A percentile compares a stretch with the other conserved stretches of the same genome.
These are phyloP conservation scores for Eurosta solidaginis DNA, from an alignment of 1,140 invertebrate genomes.

Conservation along the genomic window DNA sequence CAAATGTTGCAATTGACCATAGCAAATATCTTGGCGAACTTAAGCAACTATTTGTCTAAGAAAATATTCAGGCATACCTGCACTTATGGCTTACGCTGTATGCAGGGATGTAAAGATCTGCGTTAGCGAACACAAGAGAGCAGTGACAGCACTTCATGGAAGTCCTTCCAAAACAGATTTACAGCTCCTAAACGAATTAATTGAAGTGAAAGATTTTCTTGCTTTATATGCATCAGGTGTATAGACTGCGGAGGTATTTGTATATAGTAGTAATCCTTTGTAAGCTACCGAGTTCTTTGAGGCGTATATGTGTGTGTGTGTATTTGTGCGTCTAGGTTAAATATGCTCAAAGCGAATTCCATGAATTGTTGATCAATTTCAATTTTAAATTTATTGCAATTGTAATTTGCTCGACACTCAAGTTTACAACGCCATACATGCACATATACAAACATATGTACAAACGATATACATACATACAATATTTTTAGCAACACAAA, in stretches of 20 bases:
- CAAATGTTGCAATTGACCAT: too few relatives aligned
- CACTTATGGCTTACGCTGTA: too few relatives aligned
- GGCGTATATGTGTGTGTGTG: background rate
- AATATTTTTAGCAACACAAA: background rate
- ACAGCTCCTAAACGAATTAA: slow-evolving; percentile 18
- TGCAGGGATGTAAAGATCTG: too few relatives aligned
- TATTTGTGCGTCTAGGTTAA: background rate
- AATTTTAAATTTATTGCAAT: slow-evolving; percentile 28
- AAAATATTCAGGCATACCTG: too few relatives aligned
- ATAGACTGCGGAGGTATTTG: too few relatives aligned
- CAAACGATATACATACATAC: background rate
- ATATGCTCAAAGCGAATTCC: too few relatives aligned
- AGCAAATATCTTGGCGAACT: too few relatives aligned
- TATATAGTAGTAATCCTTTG: background rate
- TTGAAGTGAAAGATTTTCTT: slow-evolving; percentile 12
- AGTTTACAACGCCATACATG: background rate
- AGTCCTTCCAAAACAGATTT: slow-evolving; percentile 10
- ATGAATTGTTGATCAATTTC: slow-evolving; percentile 23
- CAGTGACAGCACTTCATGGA: background rate
- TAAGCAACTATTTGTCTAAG: too few relatives aligned
- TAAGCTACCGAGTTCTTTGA: background rate
- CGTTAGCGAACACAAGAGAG: background rate
- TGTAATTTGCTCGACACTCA: slow-evolving; percentile 6
- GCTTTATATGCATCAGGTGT: background rate
- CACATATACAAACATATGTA: background rate